phyloP scores from a whole-genome alignment of 2,888 invertebrate species.

The Diaphora mendica region DNA sequence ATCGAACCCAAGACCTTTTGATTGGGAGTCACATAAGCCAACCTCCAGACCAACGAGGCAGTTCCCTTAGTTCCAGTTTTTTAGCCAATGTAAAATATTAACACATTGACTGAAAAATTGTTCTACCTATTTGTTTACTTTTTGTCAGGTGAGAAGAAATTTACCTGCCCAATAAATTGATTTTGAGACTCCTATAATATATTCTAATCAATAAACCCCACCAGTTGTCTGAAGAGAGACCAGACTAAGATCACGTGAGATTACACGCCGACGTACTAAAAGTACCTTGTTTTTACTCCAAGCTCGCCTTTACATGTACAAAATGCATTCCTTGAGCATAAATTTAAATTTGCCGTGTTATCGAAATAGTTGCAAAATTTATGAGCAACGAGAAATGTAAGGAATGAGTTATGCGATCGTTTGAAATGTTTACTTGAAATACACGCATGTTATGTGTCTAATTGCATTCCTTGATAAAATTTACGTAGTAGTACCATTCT shows the following conservation, averaged over 20 bases:
- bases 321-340: conserved; percentile 79
- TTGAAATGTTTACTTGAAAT: conserved; percentile 62
- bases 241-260: conserved; percentile 78
- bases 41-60: too few relatives aligned
- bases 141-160: not conserved
- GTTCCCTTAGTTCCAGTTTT: too few relatives aligned
- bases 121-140: not conserved
- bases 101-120: not conserved
- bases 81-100: too few relatives aligned
- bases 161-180: not conserved
- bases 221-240: conserved; percentile 63
- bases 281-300: conserved; percentile 70
- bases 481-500: conserved; percentile 42
- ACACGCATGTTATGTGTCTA: conserved; percentile 66
- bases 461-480: conserved; percentile 62
- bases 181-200: conserved; percentile 7
- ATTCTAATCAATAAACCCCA: conserved; percentile 42
- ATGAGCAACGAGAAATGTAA: conserved; percentile 72
- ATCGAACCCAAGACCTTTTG: too few relatives aligned
- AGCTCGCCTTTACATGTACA: conserved; percentile 74
- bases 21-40: too few relatives aligned
- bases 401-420: conserved; percentile 70
- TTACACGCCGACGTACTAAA: conserved; percentile 56
- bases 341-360: conserved; percentile 82
- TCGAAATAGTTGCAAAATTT: conserved; percentile 82